phyloP scores from a whole-genome alignment of 2,797 vertebrate genomes.

The Typhlichthys subterraneus region DNA sequence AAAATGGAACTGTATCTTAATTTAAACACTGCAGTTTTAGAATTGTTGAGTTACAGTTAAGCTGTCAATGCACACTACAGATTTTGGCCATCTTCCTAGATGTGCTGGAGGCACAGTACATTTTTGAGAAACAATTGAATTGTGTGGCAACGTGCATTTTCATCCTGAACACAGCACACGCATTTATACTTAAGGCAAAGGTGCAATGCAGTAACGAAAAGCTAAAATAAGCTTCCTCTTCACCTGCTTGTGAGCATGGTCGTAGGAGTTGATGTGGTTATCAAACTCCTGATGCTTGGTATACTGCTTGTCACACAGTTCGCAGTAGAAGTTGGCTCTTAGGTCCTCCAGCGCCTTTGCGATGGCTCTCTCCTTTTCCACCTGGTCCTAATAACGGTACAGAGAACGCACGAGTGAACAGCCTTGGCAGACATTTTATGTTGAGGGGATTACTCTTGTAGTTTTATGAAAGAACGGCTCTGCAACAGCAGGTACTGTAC shows the following conservation, averaged over 20 bases:
- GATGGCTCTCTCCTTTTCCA: slow-evolving; percentile 98
- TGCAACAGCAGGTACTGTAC: not conserved
- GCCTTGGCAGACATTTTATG: not conserved
- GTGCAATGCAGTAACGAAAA: not conserved
- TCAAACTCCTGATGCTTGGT: slow-evolving; percentile 99
- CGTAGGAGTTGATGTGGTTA: slow-evolving; percentile 99
- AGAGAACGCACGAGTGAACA: not conserved
- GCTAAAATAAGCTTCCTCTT: slow-evolving; percentile 19
- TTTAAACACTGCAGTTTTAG: too few relatives aligned
- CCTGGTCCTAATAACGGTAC: slow-evolving; percentile 82
- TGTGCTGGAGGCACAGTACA: too few relatives aligned
- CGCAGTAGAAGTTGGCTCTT: slow-evolving; percentile 98
- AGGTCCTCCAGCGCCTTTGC: slow-evolving; percentile 97
- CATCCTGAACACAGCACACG: too few relatives aligned
- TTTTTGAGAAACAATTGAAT: too few relatives aligned
- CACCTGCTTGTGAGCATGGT: slow-evolving; percentile 99
- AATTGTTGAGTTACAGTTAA: too few relatives aligned
- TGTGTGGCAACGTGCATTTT: too few relatives aligned
- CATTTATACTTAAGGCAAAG: too few relatives aligned
- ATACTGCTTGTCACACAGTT: slow-evolving; percentile 98
- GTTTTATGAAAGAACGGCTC: too few relatives aligned
- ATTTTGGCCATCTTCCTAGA: too few relatives aligned
- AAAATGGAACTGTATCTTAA: too few relatives aligned
- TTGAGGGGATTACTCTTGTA: too few relatives aligned
- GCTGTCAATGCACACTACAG: too few relatives aligned